Percentiles rank a stretch among this genome's conserved stretches.
These are phyloP conservation scores for Dermatophagoides farinae DNA, from an alignment of 1,140 invertebrate genomes.

Conservation along the genomic window DNA sequence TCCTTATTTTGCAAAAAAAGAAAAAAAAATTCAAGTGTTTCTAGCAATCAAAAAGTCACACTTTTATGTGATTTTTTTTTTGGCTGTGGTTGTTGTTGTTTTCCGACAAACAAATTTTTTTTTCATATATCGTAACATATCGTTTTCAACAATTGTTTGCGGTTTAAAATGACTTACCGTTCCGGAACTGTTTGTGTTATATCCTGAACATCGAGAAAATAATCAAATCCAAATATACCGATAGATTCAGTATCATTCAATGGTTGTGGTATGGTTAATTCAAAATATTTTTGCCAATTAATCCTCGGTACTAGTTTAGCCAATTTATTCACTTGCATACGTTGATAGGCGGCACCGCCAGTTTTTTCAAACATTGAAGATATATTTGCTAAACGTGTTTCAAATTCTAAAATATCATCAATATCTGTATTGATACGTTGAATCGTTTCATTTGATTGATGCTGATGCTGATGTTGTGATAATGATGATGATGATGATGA, in stretches of 20 bases:
- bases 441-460: slow-evolving; percentile 39
- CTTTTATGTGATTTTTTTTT: background rate
- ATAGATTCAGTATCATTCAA: slow-evolving; percentile 11
- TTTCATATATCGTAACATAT: too few species aligned
- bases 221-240: slow-evolving; percentile 14
- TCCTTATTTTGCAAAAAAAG: too few species aligned
- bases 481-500: background rate
- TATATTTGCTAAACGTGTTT: slow-evolving; percentile 50
- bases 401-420: slow-evolving; percentile 54
- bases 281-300: slow-evolving; percentile 14
- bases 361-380: slow-evolving; percentile 49
- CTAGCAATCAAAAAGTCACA: too few species aligned
- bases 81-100: too few species aligned
- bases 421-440: slow-evolving; percentile 40
- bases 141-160: too few species aligned
- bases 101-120: too few species aligned
- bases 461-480: background rate
- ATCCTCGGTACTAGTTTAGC: slow-evolving; percentile 36
- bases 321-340: slow-evolving; percentile 49
- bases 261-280: slow-evolving; percentile 6
- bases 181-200: slow-evolving; percentile 10
- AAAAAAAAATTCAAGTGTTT: too few species aligned
- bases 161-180: background rate
- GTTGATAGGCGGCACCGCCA: slow-evolving; percentile 51
- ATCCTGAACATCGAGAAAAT: slow-evolving; percentile 13